Conservation (phyloP, 2,888 invertebrate species). For the Dioctria rufipes region DNA sequence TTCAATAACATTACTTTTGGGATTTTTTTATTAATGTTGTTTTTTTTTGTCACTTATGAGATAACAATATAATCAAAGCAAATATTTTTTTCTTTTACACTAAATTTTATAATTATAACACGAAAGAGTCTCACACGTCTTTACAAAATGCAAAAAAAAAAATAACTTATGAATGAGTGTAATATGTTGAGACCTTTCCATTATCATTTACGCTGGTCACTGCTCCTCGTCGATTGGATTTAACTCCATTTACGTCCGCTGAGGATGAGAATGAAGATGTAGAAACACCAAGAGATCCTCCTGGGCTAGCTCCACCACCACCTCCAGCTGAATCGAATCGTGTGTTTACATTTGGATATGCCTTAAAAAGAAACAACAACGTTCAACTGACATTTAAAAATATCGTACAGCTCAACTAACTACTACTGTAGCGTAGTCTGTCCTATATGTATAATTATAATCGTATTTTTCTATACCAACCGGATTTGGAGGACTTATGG, state of each 20-base stretch:
- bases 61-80: conserved; percentile 26
- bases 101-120: conserved; percentile 5
- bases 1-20: conserved; percentile 30
- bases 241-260: conserved; percentile 76
- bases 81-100: conserved; percentile 5
- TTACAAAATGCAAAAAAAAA: too few species aligned
- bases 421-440: too few species aligned
- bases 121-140: neutral
- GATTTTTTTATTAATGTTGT: neutral
- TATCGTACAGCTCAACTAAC: too few species aligned
- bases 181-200: conserved; percentile 78
- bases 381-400: too few species aligned
- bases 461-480: conserved; percentile 68
- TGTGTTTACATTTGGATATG: conserved; percentile 72
- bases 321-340: conserved; percentile 65
- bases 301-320: conserved; percentile 61
- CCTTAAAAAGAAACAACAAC: conserved; percentile 65
- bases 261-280: conserved; percentile 77
- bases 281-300: conserved; percentile 74
- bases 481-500: conserved; percentile 76
- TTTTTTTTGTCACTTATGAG: conserved; percentile 16
- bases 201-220: conserved; percentile 81
- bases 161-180: conserved; percentile 65
- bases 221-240: conserved; percentile 74
- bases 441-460: too few species aligned